Percentiles rank a stretch among this genome's conserved stretches.
These are phyloP conservation scores for Beroe ovata DNA, from an alignment of 37 sponge, comb jelly and placozoan genomes.

Conservation along the genomic window DNA sequence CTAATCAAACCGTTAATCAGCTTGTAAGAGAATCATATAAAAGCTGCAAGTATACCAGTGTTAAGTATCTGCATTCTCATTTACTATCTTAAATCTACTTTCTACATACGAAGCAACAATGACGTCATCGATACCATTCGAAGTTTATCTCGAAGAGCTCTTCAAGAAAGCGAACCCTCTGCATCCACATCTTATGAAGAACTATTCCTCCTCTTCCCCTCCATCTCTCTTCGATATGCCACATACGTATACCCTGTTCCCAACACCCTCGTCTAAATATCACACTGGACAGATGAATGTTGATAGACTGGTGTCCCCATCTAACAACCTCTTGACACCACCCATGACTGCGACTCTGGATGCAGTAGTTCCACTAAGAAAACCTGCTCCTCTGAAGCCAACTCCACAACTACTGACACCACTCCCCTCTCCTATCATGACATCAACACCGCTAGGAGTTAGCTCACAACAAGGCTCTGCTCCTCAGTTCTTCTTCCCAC, in stretches of 20 bases:
- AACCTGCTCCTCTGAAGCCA: neutral
- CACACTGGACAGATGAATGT: neutral
- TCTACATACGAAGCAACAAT: too few relatives aligned
- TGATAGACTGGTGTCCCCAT: neutral
- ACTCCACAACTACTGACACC: neutral
- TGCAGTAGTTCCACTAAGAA: neutral
- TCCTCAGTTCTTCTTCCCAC: slow-evolving; percentile 56
- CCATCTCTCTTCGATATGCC: neutral
- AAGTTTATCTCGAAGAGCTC: neutral
- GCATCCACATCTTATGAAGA: neutral
- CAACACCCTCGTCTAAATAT: neutral
- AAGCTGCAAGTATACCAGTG: too few relatives aligned
- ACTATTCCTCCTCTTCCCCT: neutral
- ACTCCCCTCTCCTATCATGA: neutral
- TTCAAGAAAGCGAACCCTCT: neutral
- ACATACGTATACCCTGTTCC: neutral
- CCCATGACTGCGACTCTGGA: neutral
- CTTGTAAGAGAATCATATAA: neutral
- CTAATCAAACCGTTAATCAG: neutral
- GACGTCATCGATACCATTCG: neutral
- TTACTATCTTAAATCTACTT: neutral
- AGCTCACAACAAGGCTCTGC: neutral
- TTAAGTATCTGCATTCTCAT: neutral
- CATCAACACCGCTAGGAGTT: neutral
- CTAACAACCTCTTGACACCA: neutral